Evolutionary conservation across 2,888 invertebrate species (phyloP).

Genomic region (Standfussiana lucernea): DNA sequence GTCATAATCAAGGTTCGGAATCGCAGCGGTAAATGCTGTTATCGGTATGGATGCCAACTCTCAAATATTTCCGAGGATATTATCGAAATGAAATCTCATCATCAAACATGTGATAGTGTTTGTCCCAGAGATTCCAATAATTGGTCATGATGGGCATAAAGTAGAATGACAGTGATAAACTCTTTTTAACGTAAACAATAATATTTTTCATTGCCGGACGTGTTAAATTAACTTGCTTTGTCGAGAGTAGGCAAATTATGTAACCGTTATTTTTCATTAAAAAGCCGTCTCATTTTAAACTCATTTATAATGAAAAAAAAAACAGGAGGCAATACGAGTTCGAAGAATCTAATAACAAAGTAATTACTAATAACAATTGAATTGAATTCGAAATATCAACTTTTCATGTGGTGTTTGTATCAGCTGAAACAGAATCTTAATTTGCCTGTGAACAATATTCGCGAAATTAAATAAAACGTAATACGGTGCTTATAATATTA

Average conservation of each 20-base stretch:
- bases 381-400: constrained; percentile 26
- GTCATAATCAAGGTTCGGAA: neutral
- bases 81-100: neutral
- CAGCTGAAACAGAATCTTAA: constrained; percentile 31
- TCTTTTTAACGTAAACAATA: constrained; percentile 16
- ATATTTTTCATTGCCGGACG: neutral
- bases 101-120: neutral
- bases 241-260: constrained; percentile 10
- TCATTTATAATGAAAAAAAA: constrained; percentile 35
- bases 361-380: constrained; percentile 43
- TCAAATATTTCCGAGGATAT: neutral
- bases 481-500: neutral
- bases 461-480: constrained; percentile 26
- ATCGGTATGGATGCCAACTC: neutral
- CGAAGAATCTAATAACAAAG: constrained; percentile 32
- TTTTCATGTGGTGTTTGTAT: constrained; percentile 11
- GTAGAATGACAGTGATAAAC: constrained; percentile 11
- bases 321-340: neutral
- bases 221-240: constrained; percentile 16
- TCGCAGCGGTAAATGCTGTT: neutral
- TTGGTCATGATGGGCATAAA: neutral
- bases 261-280: constrained; percentile 39
- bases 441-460: constrained; percentile 6
- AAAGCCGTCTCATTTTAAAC: constrained; percentile 30
- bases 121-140: neutral